Base-by-base conservation (phyloP, 2,797 vertebrate species). In the Garrulus glandarius region DNA sequence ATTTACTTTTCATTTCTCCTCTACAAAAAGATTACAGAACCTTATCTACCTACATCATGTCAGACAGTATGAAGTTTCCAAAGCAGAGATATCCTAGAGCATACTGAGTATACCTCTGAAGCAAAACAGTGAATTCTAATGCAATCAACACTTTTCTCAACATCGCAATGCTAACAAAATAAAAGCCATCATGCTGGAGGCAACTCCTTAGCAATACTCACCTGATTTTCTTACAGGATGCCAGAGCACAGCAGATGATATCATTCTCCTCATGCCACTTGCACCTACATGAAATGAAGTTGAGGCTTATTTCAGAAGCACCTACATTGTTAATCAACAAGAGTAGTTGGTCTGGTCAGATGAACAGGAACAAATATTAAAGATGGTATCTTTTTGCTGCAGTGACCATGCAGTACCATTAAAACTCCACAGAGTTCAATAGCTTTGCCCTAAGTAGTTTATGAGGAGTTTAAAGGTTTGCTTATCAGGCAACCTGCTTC, bases 231-330 rank as follows among this genome's bases (percentile, higher is more conserved):
- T 98, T 98, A 94, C 98, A 98, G 70, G 98, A 98, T 53, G 98
- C 98, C 76, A 98, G 93, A 55, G 98, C 98, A 89, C 98, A 98
- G 93, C 74, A 98, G 46, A 96, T 74, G 32, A 98, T 97, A n/a
- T 98, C 98, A 10, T 97, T 98, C 88, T 98, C 98, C 80, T 98
- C 98, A 63, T 98, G 98, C 98, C 98, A 98, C 85, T 97, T 97
- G 96, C 98, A 98, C 93, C 98, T 98, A 96, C 39, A 18, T 5
- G 26, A 68, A 95, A 88, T 15, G 17, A 81, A 94, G 43, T 27
- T 77, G 34, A 63, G n/a, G 34, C 24, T 95, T 81, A 88, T 46
- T 86, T 76, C 43, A 52, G 37, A 93, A 92, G 41, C 30, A 82
- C 26, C 26, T 43, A 34, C 7, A 39, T 6, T 21, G 5, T 78